phyloP scores from a whole-genome alignment of 2,888 invertebrate species.

The Dioctria rufipes region DNA sequence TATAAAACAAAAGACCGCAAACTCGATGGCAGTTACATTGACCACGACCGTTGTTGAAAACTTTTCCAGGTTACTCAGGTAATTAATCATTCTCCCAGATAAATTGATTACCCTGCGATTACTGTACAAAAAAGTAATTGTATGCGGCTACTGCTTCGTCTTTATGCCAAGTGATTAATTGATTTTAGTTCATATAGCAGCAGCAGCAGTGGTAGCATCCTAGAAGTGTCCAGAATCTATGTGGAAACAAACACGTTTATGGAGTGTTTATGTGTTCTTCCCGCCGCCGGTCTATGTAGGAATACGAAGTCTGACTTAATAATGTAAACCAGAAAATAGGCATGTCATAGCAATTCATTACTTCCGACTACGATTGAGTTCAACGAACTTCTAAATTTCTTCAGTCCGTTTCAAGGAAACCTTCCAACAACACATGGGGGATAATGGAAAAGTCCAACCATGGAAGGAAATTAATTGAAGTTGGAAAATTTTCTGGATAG shows the following conservation, averaged over 20 bases:
- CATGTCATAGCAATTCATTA: neutral
- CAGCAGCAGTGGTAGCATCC: too few relatives aligned
- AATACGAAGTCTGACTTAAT: neutral
- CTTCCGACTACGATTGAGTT: neutral
- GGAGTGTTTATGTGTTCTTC: neutral
- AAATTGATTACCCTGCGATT: conserved; percentile 9
- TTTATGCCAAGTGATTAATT: neutral
- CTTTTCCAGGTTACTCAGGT: neutral
- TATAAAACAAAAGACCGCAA: neutral
- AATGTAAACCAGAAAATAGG: neutral
- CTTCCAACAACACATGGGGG: neutral
- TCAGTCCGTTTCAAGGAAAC: neutral
- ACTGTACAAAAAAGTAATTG: conserved; percentile 1
- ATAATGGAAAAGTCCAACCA: too few relatives aligned
- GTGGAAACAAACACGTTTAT: neutral
- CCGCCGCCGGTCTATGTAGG: neutral
- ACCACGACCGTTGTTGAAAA: neutral
- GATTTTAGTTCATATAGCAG: neutral
- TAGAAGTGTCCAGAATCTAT: too few relatives aligned
- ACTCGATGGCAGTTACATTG: neutral
- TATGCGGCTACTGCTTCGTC: conserved; percentile 3
- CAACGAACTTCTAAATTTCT: neutral
- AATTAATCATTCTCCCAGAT: conserved; percentile 3
- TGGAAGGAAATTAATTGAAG: neutral
- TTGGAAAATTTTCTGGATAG: neutral